Evolutionary conservation across 2,888 invertebrate genomes (phyloP), one percentile per base, ranked within the genome.

Genomic region (Drosophila trichaetosa): DNA sequence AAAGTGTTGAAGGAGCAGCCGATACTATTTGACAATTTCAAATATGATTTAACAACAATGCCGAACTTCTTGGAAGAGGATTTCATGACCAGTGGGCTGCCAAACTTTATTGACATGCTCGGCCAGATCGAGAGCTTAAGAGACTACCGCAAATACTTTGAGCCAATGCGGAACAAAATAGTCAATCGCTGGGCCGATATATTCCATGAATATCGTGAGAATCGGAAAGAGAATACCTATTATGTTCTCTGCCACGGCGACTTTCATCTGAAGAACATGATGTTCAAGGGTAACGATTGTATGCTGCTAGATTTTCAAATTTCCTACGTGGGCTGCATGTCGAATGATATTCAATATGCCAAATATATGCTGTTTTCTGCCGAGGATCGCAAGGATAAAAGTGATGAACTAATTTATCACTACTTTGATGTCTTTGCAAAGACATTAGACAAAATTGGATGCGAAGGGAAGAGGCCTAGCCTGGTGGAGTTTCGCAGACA

Each of bases 191-290:
- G 76, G 59, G 33, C 27, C 0, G 57, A 71, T 0, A 40, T 62
- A 2, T 10, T 79, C 2, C 71, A 63, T 29, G n/a, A 91, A 80
- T 77, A 63, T 80, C 51, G 86, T 24, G 69, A 64, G 0, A 82
- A 80, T 27, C 81, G 56, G 5, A 68, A 71, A 7, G 18, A 58
- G 0, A 53, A 83, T 52, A 58, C 61, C 0, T 71, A 69, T 24
- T 90, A 89, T 58, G 90, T 89, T 4, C 75, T 91, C 4, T 82
- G 81, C 49, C 91, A 91, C 62, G 91, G 89, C 0, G 91, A 91
- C 57, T 89, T 76, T 31, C 90, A 91, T 65, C 6, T 52, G 0
- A 82, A 82, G 5, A 91, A 91, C 38, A 80, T 90, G 81, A 89
- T 91, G 90, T 90, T 85, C 11, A 85, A 77, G 31, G 57, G 65